Evolutionary conservation across 2,888 invertebrate species (phyloP).

Genomic region (Aporophyla nigra): DNA sequence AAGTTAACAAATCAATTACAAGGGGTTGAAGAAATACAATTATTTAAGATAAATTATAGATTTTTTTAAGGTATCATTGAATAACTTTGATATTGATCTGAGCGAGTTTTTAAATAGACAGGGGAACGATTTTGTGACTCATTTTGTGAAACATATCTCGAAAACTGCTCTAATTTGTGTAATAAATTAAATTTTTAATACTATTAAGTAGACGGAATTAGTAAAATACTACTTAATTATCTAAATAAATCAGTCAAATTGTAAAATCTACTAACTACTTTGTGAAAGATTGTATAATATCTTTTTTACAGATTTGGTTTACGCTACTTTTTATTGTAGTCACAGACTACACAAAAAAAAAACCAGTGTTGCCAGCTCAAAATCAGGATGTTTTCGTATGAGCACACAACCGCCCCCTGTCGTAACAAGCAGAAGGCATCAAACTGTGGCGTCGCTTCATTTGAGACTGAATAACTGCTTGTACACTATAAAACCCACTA

Average conservation of each 20-base stretch:
- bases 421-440: slow-evolving; percentile 63
- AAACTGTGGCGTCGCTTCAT: slow-evolving; percentile 76
- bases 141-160: slow-evolving; percentile 2
- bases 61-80: background rate
- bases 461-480: slow-evolving; percentile 33
- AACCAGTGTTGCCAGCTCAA: slow-evolving; percentile 40
- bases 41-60: background rate
- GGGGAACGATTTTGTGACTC: slow-evolving; percentile 67
- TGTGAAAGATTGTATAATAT: slow-evolving; percentile 45
- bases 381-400: slow-evolving; percentile 31
- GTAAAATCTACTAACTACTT: slow-evolving; percentile 49
- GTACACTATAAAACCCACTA: slow-evolving; percentile 29
- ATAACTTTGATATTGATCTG: slow-evolving; percentile 45
- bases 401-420: slow-evolving; percentile 66
- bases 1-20: background rate
- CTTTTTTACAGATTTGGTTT: background rate
- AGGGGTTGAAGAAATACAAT: background rate
- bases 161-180: slow-evolving; percentile 15
- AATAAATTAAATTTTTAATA: slow-evolving; percentile 27
- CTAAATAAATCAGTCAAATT: slow-evolving; percentile 54
- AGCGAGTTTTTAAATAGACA: slow-evolving; percentile 37
- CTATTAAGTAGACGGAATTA: slow-evolving; percentile 51
- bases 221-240: slow-evolving; percentile 40
- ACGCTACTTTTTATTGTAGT: background rate
- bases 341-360: slow-evolving; percentile 23